These are phyloP conservation scores for Rotaria sp. DNA, from an alignment of 2,888 invertebrate genomes.

Conservation along the genomic window DNA sequence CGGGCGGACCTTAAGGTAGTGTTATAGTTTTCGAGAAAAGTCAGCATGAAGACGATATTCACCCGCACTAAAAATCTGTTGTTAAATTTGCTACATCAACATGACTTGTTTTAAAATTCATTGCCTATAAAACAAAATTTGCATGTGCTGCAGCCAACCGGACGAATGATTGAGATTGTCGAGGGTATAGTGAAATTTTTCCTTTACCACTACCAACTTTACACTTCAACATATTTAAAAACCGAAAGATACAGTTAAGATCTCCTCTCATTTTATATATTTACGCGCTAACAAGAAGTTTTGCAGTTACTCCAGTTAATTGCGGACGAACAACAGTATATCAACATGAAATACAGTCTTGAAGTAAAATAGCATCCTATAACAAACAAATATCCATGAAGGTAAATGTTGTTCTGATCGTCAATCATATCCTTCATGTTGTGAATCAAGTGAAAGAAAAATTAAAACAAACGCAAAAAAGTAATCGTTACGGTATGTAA, in stretches of 20 bases:
- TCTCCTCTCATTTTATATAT: too few relatives aligned
- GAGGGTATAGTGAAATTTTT: slow-evolving; percentile 91
- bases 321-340: slow-evolving; percentile 81
- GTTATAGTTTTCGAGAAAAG: slow-evolving; percentile 67
- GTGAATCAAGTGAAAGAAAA: slow-evolving; percentile 90
- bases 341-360: slow-evolving; percentile 86
- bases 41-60: slow-evolving; percentile 64
- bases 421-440: slow-evolving; percentile 84
- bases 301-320: slow-evolving; percentile 80
- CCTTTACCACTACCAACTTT: slow-evolving; percentile 79
- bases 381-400: slow-evolving; percentile 61
- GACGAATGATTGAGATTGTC: slow-evolving; percentile 92
- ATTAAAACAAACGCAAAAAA: slow-evolving; percentile 96
- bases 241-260: too few relatives aligned
- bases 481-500: slow-evolving; percentile 87
- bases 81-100: slow-evolving; percentile 93
- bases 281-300: slow-evolving; percentile 57
- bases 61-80: slow-evolving; percentile 73
- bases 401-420: slow-evolving; percentile 87
- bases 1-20: slow-evolving; percentile 66
- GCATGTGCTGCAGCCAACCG: slow-evolving; percentile 91
- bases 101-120: slow-evolving; percentile 89
- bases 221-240: slow-evolving; percentile 80
- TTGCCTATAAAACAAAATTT: slow-evolving; percentile 83
- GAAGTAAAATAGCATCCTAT: slow-evolving; percentile 73